Percentiles rank a stretch among this genome's conserved stretches.
These are phyloP conservation scores for Sinotaia quadrata DNA, from an alignment of 2,888 invertebrate genomes.

Conservation along the genomic window DNA sequence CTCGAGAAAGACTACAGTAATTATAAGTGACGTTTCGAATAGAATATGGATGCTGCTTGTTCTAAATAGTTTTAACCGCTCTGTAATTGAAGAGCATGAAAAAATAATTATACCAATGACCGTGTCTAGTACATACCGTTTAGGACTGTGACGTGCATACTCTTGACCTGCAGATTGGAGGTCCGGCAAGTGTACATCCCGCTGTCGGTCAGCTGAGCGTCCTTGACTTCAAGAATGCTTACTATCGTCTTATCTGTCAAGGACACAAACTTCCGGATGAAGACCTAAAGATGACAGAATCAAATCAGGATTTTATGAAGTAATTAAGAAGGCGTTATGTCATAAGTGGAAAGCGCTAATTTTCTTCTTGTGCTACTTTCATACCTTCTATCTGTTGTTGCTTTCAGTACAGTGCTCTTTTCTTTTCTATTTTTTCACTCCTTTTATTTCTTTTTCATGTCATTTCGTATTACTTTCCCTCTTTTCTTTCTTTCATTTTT, in stretches of 20 bases:
- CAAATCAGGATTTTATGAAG: background rate
- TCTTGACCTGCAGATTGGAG: conserved; percentile 46
- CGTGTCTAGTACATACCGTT: conserved; percentile 49
- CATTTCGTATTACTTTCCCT: no score
- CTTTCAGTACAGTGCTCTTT: no score
- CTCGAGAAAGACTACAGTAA: no score
- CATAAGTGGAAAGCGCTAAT: no score
- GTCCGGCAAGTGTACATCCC: conserved; percentile 59
- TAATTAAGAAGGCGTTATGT: no score
- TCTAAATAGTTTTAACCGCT: background rate
- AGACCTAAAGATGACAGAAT: conserved; percentile 7
- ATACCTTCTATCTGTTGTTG: no score
- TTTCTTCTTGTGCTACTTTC: no score
- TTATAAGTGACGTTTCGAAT: background rate
- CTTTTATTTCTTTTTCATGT: no score
- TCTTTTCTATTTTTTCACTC: no score
- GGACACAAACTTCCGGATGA: conserved; percentile 48
- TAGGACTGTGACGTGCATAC: conserved; percentile 52
- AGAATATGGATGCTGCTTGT: no score
- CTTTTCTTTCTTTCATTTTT: no score
- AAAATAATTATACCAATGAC: background rate
- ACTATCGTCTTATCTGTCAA: conserved; percentile 48
- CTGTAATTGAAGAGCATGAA: background rate
- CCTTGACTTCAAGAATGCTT: conserved; percentile 48
- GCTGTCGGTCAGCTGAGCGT: conserved; percentile 47